Conservation (phyloP, 2,888 invertebrate genomes). For the Tetropium fuscum region DNA sequence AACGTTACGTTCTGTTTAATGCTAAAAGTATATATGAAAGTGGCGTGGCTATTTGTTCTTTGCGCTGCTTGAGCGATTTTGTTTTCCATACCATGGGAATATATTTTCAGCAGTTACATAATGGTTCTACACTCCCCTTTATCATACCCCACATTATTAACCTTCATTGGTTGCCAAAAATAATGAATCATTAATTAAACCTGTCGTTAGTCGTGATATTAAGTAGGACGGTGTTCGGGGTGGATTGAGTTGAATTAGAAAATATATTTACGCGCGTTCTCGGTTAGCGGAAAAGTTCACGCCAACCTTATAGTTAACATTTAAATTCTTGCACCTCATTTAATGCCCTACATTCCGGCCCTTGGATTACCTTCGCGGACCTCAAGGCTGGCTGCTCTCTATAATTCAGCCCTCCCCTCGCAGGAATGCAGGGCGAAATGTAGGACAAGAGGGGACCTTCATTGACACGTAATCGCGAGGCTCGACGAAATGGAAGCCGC, state of each 20-base stretch:
- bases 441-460: conserved; percentile 18
- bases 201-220: no score
- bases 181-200: no score
- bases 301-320: conserved; percentile 11
- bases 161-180: no score
- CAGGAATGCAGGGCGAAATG: conserved; percentile 5
- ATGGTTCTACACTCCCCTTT: no score
- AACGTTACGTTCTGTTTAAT: no score
- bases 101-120: no score
- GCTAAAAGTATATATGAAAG: no score
- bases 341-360: conserved; percentile 18
- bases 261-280: neutral
- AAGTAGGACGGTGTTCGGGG: no score
- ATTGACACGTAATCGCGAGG: conserved; percentile 27
- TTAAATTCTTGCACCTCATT: conserved; percentile 23
- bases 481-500: conserved; percentile 17
- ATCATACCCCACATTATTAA: no score
- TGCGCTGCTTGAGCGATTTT: no score
- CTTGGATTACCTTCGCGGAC: conserved; percentile 5
- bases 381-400: conserved; percentile 14
- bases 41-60: no score
- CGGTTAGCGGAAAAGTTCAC: neutral
- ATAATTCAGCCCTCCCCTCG: conserved; percentile 9
- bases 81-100: no score
- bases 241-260: neutral